Evolutionary conservation across 2,113 vertebrate genomes (phyloP), one percentile per base, ranked within the genome.

Genomic region (Lamprotornis superbus): DNA sequence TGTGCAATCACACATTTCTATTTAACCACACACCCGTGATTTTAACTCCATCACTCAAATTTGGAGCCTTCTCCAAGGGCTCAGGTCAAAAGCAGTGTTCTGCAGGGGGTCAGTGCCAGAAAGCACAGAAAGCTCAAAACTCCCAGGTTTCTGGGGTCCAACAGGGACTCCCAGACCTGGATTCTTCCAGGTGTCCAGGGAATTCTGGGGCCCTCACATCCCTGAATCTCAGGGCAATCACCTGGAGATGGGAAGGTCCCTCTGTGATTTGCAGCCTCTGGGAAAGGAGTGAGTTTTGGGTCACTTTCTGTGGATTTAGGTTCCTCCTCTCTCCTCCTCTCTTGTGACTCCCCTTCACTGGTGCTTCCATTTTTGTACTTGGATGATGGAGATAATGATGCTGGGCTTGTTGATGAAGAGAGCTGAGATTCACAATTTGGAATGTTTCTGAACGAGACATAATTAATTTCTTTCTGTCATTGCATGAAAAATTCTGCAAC

Each of bases 401-500:
- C 49, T 49, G 88, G 68, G 19, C 30, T 57, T 25, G 21, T n/a
- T 85, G 25, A 9, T 76, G 57, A 6, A n/a, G 68, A 60, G 75
- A 74, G 64, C 63, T 9, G 64, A 73, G 59, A 46, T 55, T 12
- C 50, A 71, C 53, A 12, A 16, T 73, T 83, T 27, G 25, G 49
- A 60, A 49, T 76, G 39, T 60, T 91, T 67, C 42, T 44, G 87
- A 89, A 60, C 2, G 52, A 70, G 78, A 55, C 55, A 15, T 15
- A 70, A 94, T 95, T 90, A 68, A 93, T 93, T 87, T 75, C 74
- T 84, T 68, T 75, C 81, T 82, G 81, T 74, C 44, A 2, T 83
- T 71, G 52, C 67, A 23, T 30, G 74, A n/a, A 70, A 39, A 84
- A 87, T 75, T 63, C 65, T 55, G 64, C 79, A 73, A 31, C 90